Evolutionary conservation across 2,797 vertebrate species (phyloP).

Genomic region (Poeciliopsis paucimaculata): DNA sequence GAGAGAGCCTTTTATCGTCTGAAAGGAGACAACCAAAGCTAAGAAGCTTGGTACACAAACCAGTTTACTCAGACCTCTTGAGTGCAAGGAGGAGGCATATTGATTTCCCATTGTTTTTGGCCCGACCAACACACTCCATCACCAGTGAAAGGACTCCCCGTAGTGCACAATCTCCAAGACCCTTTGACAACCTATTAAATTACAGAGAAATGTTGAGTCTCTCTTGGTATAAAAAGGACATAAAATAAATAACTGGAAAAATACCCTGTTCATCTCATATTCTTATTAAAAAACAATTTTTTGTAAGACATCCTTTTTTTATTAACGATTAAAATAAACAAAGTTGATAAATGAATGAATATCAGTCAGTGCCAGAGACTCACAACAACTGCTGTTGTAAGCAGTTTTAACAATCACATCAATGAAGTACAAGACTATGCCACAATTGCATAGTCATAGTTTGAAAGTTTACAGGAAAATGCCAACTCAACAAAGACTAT

Average conservation of each 20-base stretch:
- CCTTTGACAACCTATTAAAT: slow-evolving; percentile 73
- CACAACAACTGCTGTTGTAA: slow-evolving; percentile 42
- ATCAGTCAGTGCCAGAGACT: slow-evolving; percentile 14
- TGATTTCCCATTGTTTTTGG: slow-evolving; percentile 82
- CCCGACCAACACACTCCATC: slow-evolving; percentile 75
- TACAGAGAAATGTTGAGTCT: slow-evolving; percentile 62
- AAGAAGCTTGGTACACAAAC: slow-evolving; percentile 72
- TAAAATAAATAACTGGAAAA: slow-evolving; percentile 2
- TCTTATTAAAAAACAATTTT: slow-evolving; percentile 9
- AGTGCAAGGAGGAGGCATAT: slow-evolving; percentile 67
- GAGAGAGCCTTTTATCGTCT: slow-evolving; percentile 62
- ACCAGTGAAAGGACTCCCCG: slow-evolving; percentile 75
- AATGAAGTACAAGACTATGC: slow-evolving; percentile 37
- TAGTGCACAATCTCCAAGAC: slow-evolving; percentile 75
- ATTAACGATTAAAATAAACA: background rate
- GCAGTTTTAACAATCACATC: slow-evolving; percentile 49
- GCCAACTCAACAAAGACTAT: slow-evolving; percentile 67
- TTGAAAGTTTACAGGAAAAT: slow-evolving; percentile 59
- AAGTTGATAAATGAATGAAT: background rate
- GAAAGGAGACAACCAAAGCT: slow-evolving; percentile 63
- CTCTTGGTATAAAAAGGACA: slow-evolving; percentile 28
- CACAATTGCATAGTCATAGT: slow-evolving; percentile 49
- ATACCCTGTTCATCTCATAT: background rate
- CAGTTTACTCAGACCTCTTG: slow-evolving; percentile 74
- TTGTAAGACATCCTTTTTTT: background rate